phyloP scores from a whole-genome alignment of 2,797 vertebrate genomes.

The Malacoraja senta region DNA sequence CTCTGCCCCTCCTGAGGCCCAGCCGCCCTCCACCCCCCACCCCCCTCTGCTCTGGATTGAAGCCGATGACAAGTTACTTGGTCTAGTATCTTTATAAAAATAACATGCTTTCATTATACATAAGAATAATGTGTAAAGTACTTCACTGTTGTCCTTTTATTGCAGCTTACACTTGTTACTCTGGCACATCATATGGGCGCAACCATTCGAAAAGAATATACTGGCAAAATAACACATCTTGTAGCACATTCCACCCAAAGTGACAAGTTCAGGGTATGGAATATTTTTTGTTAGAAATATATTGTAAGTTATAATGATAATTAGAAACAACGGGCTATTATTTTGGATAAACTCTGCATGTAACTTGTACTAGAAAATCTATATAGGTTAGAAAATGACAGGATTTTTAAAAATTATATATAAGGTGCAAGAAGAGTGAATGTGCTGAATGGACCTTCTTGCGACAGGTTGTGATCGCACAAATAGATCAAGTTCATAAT shows the following conservation, averaged over 20 bases:
- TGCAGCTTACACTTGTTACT: slow-evolving; percentile 82
- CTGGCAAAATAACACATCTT: slow-evolving; percentile 90
- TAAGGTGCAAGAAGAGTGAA: too few species aligned
- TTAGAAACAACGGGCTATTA: not conserved
- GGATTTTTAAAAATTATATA: too few species aligned
- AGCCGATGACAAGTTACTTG: too few species aligned
- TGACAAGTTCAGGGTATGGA: slow-evolving; percentile 89
- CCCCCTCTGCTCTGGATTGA: too few species aligned
- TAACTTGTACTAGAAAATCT: too few species aligned
- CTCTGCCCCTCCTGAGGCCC: too few species aligned
- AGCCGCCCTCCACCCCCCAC: too few species aligned
- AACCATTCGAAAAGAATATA: slow-evolving; percentile 85
- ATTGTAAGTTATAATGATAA: not conserved
- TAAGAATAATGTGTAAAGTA: not conserved
- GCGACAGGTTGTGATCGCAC: too few species aligned
- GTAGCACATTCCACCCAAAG: slow-evolving; percentile 86
- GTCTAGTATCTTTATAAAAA: too few species aligned
- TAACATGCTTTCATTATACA: not conserved
- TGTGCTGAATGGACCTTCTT: too few species aligned
- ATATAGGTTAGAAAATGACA: too few species aligned
- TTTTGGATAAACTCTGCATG: not conserved
- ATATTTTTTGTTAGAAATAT: slow-evolving; percentile 32
- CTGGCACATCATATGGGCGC: slow-evolving; percentile 97
- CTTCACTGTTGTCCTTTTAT: slow-evolving; percentile 32
- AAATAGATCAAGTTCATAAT: too few species aligned